Base-by-base conservation (phyloP, 2,113 vertebrate species). In the Orthochromis indermauri region DNA sequence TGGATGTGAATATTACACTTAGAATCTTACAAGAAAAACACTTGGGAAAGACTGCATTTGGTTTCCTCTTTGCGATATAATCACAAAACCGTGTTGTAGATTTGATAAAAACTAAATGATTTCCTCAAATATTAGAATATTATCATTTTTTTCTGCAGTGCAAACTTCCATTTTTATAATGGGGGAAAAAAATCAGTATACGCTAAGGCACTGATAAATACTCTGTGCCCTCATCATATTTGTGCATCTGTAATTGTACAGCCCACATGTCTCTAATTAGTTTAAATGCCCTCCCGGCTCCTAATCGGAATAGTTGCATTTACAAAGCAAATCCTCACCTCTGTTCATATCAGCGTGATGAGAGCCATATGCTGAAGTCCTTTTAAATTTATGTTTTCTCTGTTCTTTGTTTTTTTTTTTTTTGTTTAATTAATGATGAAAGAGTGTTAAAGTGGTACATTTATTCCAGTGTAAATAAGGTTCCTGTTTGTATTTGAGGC, bases 251-350 rank as follows among this genome's bases (percentile, higher is more conserved):
- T 80, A 93, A 83, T 80, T 90, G 81, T 82, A 71, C 33, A 89
- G 79, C 82, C 83, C 83, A 80, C 79, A 63, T 87, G 88, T 21
- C 54, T 86, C 71, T 84, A 86, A 88, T 94, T 91, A 89, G 71
- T 80, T 84, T 81, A 90, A 94, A 89, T 85, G 80, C 45, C 73
- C 88, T 83, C 71, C 42, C 14, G 80, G 87, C 89, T 90, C 12
- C 80, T 31, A 80, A 8, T 84, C 84, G 54, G 82, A 88, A 89
- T 79, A 55, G 86, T 88, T 90, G 26, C 57, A 82, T 89, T 87
- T 63, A 37, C 81, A 80, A 57, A 91, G 79, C 79, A 80, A 80
- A 87, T 40, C 63, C 84, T 83, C 55, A 71, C 82, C 54, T 83
- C 83, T 85, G 78, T 80, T 35, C 54, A 47, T 61, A 47, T 45